Percentiles rank a stretch among this genome's conserved stretches.
phyloP scores from a whole-genome alignment of 2,113 vertebrate species.

The Protomyctophum bolini region DNA sequence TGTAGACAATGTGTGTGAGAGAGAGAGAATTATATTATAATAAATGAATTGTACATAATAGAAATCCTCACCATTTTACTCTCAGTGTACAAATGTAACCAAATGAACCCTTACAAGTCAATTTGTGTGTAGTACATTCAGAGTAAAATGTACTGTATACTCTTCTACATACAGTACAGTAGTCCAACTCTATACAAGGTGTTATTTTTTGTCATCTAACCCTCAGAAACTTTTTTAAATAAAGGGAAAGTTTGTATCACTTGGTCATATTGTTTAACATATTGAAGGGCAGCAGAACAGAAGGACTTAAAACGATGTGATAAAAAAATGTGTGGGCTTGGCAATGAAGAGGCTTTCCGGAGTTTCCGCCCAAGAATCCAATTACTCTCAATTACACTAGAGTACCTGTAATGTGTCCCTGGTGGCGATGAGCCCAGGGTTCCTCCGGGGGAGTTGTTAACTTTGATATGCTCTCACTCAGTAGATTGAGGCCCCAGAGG shows the following conservation, averaged over 20 bases:
- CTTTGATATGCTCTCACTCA: constrained; percentile 26
- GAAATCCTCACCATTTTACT: no score
- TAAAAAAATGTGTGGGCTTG: constrained; percentile 8
- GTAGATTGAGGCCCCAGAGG: constrained; percentile 10
- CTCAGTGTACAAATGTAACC: no score
- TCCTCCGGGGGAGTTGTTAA: constrained; percentile 8
- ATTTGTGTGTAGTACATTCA: no score
- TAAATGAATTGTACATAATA: no score
- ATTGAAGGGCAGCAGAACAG: constrained; percentile 3
- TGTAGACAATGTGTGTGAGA: no score
- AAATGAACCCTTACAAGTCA: no score
- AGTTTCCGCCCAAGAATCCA: constrained; percentile 12
- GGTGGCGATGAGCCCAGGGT: constrained; percentile 4
- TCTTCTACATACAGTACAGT: no score
- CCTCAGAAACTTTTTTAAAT: no score
- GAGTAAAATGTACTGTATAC: no score
- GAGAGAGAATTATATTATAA: no score
- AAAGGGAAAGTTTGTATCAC: neutral
- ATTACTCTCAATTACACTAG: constrained; percentile 25
- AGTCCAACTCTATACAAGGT: neutral
- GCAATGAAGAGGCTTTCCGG: constrained; percentile 5
- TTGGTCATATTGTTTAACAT: constrained; percentile 2
- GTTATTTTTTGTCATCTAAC: neutral
- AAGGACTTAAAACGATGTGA: constrained; percentile 2
- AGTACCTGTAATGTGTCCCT: constrained; percentile 24